phyloP scores from a whole-genome alignment of 2,113 vertebrate species.

The Cardinalis cardinalis region DNA sequence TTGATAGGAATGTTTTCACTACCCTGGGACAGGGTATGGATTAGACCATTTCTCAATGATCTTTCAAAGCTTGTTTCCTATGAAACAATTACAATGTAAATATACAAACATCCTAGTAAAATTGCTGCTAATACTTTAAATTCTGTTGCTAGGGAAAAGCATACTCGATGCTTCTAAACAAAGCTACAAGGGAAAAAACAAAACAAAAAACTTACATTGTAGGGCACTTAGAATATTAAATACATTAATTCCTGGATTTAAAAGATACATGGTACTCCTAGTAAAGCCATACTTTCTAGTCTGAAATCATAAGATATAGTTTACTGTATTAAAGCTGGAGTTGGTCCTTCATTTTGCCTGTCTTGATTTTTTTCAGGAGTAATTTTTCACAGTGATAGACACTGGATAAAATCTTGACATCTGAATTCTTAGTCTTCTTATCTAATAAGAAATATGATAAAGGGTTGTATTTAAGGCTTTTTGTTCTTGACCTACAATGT shows the following conservation, averaged over 20 bases:
- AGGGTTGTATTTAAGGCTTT: background rate
- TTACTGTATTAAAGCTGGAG: background rate
- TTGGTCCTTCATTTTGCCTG: background rate
- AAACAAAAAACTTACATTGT: background rate
- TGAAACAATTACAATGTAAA: background rate
- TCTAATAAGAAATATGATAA: background rate
- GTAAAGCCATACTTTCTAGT: background rate
- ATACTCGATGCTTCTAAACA: background rate
- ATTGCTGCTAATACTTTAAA: background rate
- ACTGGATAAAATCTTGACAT: background rate
- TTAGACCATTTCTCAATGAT: background rate
- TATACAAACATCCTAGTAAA: background rate
- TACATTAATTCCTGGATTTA: background rate
- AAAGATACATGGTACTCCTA: background rate
- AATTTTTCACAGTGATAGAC: background rate
- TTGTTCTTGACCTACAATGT: slow-evolving; percentile 3
- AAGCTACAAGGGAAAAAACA: background rate
- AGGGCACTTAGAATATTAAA: background rate
- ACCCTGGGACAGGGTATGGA: background rate
- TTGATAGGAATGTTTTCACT: background rate
- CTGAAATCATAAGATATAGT: background rate
- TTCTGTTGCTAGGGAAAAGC: background rate
- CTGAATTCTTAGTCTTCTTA: background rate
- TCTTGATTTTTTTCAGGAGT: background rate
- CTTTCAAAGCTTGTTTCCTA: background rate